phyloP scores from a whole-genome alignment of 2,797 vertebrate species.

The Leuciscus waleckii region DNA sequence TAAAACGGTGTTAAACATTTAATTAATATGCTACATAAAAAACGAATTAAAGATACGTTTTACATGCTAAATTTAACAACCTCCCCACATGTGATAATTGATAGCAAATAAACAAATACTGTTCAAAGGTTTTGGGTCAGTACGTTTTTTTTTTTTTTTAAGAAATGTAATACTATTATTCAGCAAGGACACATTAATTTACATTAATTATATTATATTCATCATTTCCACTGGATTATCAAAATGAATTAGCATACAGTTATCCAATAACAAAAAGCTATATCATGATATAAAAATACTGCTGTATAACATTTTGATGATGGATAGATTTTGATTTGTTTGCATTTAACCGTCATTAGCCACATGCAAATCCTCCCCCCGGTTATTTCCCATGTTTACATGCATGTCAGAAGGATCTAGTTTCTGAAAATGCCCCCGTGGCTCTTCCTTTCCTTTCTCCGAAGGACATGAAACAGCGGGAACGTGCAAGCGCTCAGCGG shows the following conservation, averaged over 20 bases:
- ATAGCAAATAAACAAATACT: too few relatives aligned
- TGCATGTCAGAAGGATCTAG: background rate
- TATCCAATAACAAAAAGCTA: background rate
- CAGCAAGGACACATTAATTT: background rate
- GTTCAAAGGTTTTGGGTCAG: background rate
- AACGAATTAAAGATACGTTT: background rate
- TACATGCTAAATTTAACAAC: background rate
- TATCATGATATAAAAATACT: background rate
- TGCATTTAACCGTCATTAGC: background rate
- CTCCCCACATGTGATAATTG: too few relatives aligned
- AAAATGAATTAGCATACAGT: background rate
- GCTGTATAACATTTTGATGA: background rate
- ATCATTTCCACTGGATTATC: background rate
- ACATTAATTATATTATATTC: too few relatives aligned
- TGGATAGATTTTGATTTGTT: background rate
- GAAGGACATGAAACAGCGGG: background rate
- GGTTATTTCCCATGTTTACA: conserved; percentile 5
- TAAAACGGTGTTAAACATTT: background rate
- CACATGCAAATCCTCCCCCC: background rate
- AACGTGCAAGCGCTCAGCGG: background rate
- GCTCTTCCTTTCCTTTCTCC: conserved; percentile 1
- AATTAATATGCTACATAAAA: background rate
- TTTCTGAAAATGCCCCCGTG: conserved; percentile 1
- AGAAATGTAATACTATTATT: background rate
- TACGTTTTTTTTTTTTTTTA: too few relatives aligned